Evolutionary conservation across 2,113 vertebrate species (phyloP).

Genomic region (Paradisaea rubra): DNA sequence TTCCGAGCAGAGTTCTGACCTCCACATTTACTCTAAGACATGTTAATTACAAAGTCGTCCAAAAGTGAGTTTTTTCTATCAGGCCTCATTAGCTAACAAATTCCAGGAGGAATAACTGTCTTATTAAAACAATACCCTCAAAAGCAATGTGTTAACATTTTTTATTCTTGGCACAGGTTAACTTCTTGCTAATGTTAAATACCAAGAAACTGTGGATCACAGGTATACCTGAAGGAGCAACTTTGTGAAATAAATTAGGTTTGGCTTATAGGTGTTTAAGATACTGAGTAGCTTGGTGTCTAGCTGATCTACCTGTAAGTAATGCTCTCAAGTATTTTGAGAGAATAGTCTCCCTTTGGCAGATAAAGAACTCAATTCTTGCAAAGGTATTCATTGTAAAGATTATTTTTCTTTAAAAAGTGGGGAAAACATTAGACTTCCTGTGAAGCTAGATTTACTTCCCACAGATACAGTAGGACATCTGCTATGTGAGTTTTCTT

Average conservation of each 20-base stretch:
- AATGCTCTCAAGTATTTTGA: background rate
- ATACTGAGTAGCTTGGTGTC: background rate
- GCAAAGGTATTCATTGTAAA: background rate
- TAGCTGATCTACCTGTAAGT: background rate
- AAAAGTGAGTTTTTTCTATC: background rate
- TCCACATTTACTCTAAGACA: background rate
- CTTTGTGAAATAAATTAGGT: background rate
- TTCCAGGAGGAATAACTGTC: constrained; percentile 14
- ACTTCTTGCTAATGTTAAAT: constrained; percentile 11
- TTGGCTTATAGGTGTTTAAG: background rate
- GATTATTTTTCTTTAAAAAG: background rate
- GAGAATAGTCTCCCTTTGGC: background rate
- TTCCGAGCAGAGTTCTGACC: background rate
- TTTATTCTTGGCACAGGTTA: constrained; percentile 2
- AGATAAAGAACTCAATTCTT: background rate
- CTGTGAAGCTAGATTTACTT: background rate
- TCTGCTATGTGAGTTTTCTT: background rate
- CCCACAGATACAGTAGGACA: background rate
- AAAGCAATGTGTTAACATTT: background rate
- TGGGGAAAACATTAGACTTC: background rate
- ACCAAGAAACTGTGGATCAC: background rate
- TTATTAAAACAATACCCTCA: constrained; percentile 7
- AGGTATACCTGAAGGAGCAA: background rate
- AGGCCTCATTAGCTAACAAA: constrained; percentile 15
- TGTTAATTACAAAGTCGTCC: background rate